phyloP scores from a whole-genome alignment of 2,113 vertebrate species.

The Lycaon pictus region DNA sequence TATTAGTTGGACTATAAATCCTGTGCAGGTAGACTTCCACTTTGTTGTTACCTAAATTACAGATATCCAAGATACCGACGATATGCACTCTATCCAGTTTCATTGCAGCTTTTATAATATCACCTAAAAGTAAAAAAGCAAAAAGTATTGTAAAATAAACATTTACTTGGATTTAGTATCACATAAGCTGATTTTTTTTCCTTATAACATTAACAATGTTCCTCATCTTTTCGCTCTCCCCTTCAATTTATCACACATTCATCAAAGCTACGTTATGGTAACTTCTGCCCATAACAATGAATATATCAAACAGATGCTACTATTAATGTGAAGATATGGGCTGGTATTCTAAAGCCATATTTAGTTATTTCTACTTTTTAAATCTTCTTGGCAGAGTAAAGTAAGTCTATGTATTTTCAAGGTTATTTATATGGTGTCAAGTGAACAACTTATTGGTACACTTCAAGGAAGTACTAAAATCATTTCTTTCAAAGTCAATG shows the following conservation, averaged over 20 bases:
- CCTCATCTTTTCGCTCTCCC: neutral
- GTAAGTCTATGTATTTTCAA: constrained; percentile 56
- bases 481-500: neutral
- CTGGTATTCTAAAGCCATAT: neutral
- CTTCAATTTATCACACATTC: constrained; percentile 26
- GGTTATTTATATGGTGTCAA: neutral
- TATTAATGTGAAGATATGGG: constrained; percentile 21
- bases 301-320: neutral
- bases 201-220: constrained; percentile 46
- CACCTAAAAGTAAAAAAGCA: constrained; percentile 84
- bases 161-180: constrained; percentile 61
- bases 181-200: constrained; percentile 17
- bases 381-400: constrained; percentile 1
- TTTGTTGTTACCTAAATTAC: constrained; percentile 90
- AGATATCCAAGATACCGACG: constrained; percentile 92
- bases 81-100: constrained; percentile 89
- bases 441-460: neutral
- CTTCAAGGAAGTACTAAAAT: constrained; percentile 34
- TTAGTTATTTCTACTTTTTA: neutral
- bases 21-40: constrained; percentile 92
- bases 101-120: constrained; percentile 83
- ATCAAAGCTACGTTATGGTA: neutral
- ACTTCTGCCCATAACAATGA: constrained; percentile 51
- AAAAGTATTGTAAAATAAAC: constrained; percentile 72
- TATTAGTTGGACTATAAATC: constrained; percentile 88